A percentile compares a stretch with the other conserved stretches of the same genome.
phyloP scores from a whole-genome alignment of 2,113 vertebrate species.

The Pogona vitticeps region DNA sequence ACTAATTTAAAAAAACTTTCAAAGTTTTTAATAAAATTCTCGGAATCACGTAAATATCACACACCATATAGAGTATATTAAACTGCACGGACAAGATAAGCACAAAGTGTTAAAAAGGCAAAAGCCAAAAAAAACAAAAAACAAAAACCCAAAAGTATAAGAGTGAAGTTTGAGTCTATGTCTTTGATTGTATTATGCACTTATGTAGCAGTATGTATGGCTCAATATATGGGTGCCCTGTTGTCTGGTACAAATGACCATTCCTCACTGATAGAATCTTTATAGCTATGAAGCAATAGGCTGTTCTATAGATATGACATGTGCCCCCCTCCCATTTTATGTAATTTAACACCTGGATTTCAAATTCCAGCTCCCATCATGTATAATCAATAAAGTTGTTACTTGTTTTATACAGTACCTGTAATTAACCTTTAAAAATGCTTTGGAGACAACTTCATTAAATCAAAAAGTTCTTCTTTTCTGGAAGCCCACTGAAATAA shows the following conservation, averaged over 20 bases:
- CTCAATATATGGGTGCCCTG: constrained; percentile 64
- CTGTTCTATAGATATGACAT: constrained; percentile 59
- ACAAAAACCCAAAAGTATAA: too few relatives aligned
- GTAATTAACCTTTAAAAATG: constrained; percentile 68
- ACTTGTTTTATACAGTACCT: constrained; percentile 73
- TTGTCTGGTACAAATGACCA: constrained; percentile 53
- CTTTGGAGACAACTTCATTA: constrained; percentile 67
- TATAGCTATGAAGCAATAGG: constrained; percentile 54
- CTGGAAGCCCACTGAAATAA: constrained; percentile 62
- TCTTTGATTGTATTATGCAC: constrained; percentile 43
- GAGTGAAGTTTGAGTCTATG: constrained; percentile 60
- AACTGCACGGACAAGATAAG: constrained; percentile 78
- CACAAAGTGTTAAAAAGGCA: constrained; percentile 66
- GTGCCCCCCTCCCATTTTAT: constrained; percentile 46
- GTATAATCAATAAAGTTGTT: constrained; percentile 73
- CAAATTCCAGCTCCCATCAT: constrained; percentile 53
- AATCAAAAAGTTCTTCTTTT: constrained; percentile 70
- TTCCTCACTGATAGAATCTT: constrained; percentile 51
- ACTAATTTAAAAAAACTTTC: constrained; percentile 49
- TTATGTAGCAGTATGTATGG: constrained; percentile 54
- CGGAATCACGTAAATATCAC: constrained; percentile 26
- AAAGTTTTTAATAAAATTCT: constrained; percentile 42
- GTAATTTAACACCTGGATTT: constrained; percentile 58
- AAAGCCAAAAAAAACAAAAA: constrained; percentile 70
- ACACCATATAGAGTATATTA: constrained; percentile 53